Percentiles rank a stretch among this genome's conserved stretches.
Evolutionary conservation across 1,140 invertebrate genomes (phyloP).

Genomic region (Goniozus legneri): DNA sequence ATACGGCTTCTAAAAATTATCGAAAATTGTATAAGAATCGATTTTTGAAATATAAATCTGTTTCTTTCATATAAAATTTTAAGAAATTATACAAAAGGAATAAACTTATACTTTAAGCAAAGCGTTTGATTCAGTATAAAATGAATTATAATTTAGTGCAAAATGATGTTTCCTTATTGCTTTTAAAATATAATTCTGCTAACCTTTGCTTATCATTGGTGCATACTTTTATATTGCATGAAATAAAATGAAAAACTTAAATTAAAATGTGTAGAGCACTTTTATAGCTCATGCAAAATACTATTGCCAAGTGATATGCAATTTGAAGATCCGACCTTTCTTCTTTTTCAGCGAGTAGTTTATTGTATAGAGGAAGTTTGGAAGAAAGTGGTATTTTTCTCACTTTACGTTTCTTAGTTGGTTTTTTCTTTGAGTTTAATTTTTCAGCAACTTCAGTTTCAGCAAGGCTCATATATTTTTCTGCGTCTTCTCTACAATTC

Average conservation of each 20-base stretch:
- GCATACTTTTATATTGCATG: not conserved
- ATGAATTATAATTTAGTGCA: too few species aligned
- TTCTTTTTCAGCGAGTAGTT: slow-evolving; percentile 67
- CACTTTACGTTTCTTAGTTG: slow-evolving; percentile 45
- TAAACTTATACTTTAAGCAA: not conserved
- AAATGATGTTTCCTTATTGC: too few species aligned
- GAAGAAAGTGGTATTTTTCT: slow-evolving; percentile 68
- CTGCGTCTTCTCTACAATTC: slow-evolving; percentile 62
- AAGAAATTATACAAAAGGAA: not conserved
- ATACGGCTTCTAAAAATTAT: slow-evolving; percentile 43
- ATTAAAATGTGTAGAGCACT: too few species aligned
- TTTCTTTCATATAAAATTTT: not conserved
- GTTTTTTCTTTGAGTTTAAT: slow-evolving; percentile 48
- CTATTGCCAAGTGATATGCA: slow-evolving; percentile 4
- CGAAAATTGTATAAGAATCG: slow-evolving; percentile 3
- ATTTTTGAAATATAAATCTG: not conserved
- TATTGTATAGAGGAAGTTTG: slow-evolving; percentile 66
- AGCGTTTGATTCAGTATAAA: too few species aligned
- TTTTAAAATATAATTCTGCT: too few species aligned
- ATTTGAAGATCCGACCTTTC: slow-evolving; percentile 54
- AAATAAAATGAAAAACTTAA: slow-evolving; percentile 8
- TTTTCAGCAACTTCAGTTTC: slow-evolving; percentile 43
- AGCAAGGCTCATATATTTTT: slow-evolving; percentile 47
- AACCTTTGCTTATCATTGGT: not conserved
- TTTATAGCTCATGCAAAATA: too few species aligned